These are phyloP conservation scores for Gortyna flavago DNA, from an alignment of 2,888 invertebrate species.

Conservation along the genomic window DNA sequence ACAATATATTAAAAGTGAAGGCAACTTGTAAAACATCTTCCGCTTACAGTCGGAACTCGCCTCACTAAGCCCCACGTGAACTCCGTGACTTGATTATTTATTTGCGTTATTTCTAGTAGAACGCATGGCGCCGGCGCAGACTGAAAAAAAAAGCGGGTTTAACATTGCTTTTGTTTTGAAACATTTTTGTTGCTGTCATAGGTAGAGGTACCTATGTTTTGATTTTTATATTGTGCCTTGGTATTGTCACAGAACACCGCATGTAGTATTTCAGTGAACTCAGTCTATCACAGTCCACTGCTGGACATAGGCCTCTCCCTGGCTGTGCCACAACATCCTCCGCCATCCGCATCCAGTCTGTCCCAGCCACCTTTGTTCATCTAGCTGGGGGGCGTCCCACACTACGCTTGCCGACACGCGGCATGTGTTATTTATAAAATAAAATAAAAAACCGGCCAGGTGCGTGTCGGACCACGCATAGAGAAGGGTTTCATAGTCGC, in stretches of 20 bases:
- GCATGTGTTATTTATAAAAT: too few relatives aligned
- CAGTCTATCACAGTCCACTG: too few relatives aligned
- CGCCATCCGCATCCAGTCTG: too few relatives aligned
- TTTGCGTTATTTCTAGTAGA: constrained; percentile 42
- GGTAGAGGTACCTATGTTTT: not conserved
- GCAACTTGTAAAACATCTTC: not conserved
- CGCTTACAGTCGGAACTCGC: constrained; percentile 7
- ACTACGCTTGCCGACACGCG: too few relatives aligned
- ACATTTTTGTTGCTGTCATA: not conserved
- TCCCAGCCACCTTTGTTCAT: too few relatives aligned
- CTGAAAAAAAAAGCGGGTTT: constrained; percentile 28
- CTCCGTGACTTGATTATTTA: constrained; percentile 56
- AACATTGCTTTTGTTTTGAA: constrained; percentile 9
- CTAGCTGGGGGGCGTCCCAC: too few relatives aligned
- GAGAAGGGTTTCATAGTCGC: too few relatives aligned
- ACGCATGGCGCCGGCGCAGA: constrained; percentile 25
- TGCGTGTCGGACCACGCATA: too few relatives aligned
- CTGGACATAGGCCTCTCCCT: too few relatives aligned
- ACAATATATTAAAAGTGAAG: not conserved
- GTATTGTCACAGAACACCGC: not conserved
- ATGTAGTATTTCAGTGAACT: not conserved
- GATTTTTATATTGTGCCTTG: not conserved
- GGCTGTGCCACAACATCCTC: too few relatives aligned
- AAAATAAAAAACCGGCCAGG: too few relatives aligned
- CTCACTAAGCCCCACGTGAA: constrained; percentile 18